Evolutionary conservation across 2,797 vertebrate genomes (phyloP).

Genomic region (Microctenopoma stevenorrisi): DNA sequence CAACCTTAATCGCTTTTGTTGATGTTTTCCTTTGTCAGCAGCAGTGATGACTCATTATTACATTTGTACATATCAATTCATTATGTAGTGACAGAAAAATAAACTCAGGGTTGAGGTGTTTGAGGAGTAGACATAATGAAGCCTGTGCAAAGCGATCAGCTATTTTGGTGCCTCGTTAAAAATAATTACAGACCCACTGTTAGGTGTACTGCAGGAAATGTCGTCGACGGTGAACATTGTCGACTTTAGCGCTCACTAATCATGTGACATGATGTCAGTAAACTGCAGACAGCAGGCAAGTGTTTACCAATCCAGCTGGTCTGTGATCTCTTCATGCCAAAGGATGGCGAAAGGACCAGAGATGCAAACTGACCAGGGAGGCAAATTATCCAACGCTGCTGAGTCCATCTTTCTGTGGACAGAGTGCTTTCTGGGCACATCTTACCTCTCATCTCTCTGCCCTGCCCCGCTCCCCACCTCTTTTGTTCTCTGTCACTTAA

Average conservation of each 20-base stretch:
- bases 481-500: slow-evolving; percentile 43
- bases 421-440: slow-evolving; percentile 29
- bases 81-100: slow-evolving; percentile 4
- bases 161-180: slow-evolving; percentile 23
- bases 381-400: slow-evolving; percentile 45
- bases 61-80: slow-evolving; percentile 17
- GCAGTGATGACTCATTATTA: slow-evolving; percentile 13
- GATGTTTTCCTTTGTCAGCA: slow-evolving; percentile 1
- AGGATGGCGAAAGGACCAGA: slow-evolving; percentile 30
- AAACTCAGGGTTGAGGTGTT: slow-evolving; percentile 6
- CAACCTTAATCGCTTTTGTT: slow-evolving; percentile 16
- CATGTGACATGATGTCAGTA: slow-evolving; percentile 43
- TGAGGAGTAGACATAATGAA: slow-evolving; percentile 3
- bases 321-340: slow-evolving; percentile 35
- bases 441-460: neutral
- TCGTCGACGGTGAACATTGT: neutral
- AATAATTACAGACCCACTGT: slow-evolving; percentile 21
- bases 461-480: slow-evolving; percentile 17
- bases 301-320: slow-evolving; percentile 43
- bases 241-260: slow-evolving; percentile 23
- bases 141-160: slow-evolving; percentile 7
- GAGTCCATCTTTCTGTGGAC: slow-evolving; percentile 51
- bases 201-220: neutral
- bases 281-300: slow-evolving; percentile 50
- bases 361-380: slow-evolving; percentile 38